Base-by-base conservation (phyloP, 2,797 vertebrate genomes). In the Apodemus agrarius region DNA sequence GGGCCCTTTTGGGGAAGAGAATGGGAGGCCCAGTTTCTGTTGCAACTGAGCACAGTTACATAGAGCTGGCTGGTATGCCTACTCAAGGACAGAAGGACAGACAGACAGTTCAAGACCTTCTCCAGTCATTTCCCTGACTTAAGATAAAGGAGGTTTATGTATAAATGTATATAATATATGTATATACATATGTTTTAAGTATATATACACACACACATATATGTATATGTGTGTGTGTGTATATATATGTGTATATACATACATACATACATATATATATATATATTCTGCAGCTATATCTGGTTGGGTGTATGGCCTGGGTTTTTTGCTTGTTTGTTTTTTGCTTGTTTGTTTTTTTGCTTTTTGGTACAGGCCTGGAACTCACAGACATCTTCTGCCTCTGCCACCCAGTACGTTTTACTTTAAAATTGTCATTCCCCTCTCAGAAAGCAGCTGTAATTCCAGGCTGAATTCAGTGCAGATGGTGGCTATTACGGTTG, bases 391-490 rank as follows among this genome's bases (percentile, higher is more conserved):
- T 76, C 74, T 12, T 6, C 74, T 76, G 74, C 74, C 74, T 76
- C 74, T 29, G 40, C 40, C 40, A 26, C 40, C 12, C 12, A 43
- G 29, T 46, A 46, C 31, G 31, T 13, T 65, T 49, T 84, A 29
- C 13, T 85, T 49, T 84, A 65, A 84, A 19, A 49, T 49, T 65
- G 65, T 84, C 9, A 21, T 46, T 46, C 17, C 37, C n/a, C n/a
- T 43, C 90, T 94, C 69, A 49, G 87, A 78, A 87, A 93, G 72
- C 69, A 54, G 52, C 34, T 81, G 1, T 91, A 79, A 79, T 54
- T 88, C 59, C 40, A 61, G 59, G 26, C 78, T 88, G 49, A 67
- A n/a, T 29, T 90, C 78, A 3, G 17, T 57, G 82, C 49, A 91
- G 59, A 72, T 43, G 65, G 61, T 34, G 40, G 82, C 31, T 67